Base-by-base conservation (phyloP, 23 tunicate genomes). In the Clavelina lepadiformis region DNA sequence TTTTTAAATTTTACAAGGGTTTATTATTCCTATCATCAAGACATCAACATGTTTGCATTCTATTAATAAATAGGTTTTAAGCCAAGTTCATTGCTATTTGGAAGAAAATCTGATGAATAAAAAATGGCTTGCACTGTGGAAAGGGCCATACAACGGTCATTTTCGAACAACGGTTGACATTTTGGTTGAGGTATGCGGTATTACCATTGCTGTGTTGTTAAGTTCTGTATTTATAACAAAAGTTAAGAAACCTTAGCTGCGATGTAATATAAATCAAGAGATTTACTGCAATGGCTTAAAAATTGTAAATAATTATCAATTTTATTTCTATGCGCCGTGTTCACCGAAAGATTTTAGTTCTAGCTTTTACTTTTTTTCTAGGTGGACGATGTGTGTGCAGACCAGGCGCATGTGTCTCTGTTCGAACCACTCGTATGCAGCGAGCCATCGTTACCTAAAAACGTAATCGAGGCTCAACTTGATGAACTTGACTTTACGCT, bases 91-190 rank as follows among this genome's bases (percentile, higher is more conserved):
- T 57, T 45, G 56, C 7, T 81, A 89, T 63, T 15, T 89, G 28
- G 97, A 89, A 61, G 97, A 89, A 70, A 69, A 73, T 24, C 47
- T 89, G 20, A 69, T 56, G 71, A 75, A 81, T 45, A 81, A 79
- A 55, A 81, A 75, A 29, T 89, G 97, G 97, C 51, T 89, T 31
- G 97, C 97, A 20, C 41, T 89, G 15, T 89, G 97, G 97, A 89
- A 77, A 65, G 87, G 89, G 1, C 79, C 82, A 3, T 89, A 80
- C 51, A 77, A 74, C 31, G 72, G 70, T 24, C 38, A 35, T 56
- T 57, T 67, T 31, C 61, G 69, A 5, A 46, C 59, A 36, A 82
- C 87, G 51, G 79, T 89, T 35, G 89, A 89, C 55, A 89, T 81
- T 61, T 46, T 89, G 23, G 97, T 89, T 33, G 89, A 89, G 80